A percentile compares a stretch with the other conserved stretches of the same genome.
Evolutionary conservation across 2,113 vertebrate genomes (phyloP).

Genomic region (Gulo gulo): DNA sequence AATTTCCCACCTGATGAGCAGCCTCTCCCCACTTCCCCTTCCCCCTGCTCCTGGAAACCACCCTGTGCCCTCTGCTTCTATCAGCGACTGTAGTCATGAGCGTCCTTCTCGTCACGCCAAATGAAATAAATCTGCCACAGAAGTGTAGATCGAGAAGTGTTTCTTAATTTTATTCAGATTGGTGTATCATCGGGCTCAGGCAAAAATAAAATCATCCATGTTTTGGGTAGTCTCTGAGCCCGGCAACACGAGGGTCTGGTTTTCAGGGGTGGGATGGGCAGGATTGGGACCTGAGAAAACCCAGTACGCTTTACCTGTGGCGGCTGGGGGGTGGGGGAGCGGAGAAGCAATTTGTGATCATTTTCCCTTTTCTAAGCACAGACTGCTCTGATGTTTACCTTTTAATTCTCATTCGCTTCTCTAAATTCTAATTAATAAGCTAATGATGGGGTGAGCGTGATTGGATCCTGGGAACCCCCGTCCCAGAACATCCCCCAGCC

Average conservation of each 20-base stretch:
- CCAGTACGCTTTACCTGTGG: no score
- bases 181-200: background rate
- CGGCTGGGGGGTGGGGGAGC: background rate
- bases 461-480: rapidly evolving
- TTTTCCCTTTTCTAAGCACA: background rate
- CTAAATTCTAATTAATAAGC: background rate
- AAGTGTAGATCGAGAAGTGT: no score
- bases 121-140: rapidly evolving
- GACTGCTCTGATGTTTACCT: background rate
- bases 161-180: background rate
- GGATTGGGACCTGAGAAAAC: rapidly evolving
- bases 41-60: background rate
- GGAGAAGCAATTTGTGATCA: background rate
- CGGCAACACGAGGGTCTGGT: rapidly evolving
- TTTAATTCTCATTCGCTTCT: no score
- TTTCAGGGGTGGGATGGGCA: background rate
- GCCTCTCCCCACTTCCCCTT: rapidly evolving
- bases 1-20: background rate
- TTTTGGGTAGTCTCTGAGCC: background rate
- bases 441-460: rapidly evolving
- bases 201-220: rapidly evolving
- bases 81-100: no score
- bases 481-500: no score
- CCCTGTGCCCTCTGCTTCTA: rapidly evolving
- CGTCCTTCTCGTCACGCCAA: rapidly evolving